Conservation (phyloP, 1,140 invertebrate species). For the Holcopasites calliopsidis region DNA sequence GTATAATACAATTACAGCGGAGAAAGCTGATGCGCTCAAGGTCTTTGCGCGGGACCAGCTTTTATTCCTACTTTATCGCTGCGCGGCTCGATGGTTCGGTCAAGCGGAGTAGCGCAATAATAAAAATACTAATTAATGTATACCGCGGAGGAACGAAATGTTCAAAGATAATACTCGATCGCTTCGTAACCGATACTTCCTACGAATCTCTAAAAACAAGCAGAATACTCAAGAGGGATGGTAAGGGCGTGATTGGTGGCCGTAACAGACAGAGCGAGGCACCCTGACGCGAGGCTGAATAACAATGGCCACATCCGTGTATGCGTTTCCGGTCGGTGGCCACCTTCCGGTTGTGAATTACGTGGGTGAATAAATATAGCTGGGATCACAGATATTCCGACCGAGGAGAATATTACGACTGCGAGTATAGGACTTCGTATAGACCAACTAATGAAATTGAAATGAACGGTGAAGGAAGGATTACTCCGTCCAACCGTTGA, state of each 20-base stretch:
- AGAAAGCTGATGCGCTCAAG: neutral
- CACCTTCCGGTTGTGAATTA: slow-evolving; percentile 79
- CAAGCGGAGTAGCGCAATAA: no score
- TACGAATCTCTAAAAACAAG: slow-evolving; percentile 46
- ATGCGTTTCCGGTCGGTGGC: slow-evolving; percentile 77
- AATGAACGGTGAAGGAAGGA: slow-evolving; percentile 74
- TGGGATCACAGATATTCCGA: slow-evolving; percentile 58
- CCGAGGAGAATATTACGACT: slow-evolving; percentile 63
- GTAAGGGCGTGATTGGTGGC: slow-evolving; percentile 58
- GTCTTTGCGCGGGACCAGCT: neutral
- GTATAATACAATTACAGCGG: slow-evolving; percentile 37
- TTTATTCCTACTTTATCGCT: no score
- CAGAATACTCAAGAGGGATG: slow-evolving; percentile 34
- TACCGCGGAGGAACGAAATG: no score
- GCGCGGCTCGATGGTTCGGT: no score
- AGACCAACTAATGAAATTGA: slow-evolving; percentile 77
- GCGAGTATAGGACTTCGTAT: slow-evolving; percentile 53
- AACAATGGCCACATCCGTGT: slow-evolving; percentile 70
- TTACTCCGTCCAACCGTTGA: slow-evolving; percentile 61
- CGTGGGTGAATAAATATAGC: slow-evolving; percentile 77
- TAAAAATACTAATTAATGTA: no score
- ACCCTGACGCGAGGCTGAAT: slow-evolving; percentile 53
- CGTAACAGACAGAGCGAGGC: slow-evolving; percentile 31
- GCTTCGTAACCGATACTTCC: slow-evolving; percentile 31
- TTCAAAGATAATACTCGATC: no score